Percentiles rank a stretch among this genome's conserved stretches.
phyloP scores from a whole-genome alignment of 2,797 vertebrate species.

The Chaenodraco wilsoni region DNA sequence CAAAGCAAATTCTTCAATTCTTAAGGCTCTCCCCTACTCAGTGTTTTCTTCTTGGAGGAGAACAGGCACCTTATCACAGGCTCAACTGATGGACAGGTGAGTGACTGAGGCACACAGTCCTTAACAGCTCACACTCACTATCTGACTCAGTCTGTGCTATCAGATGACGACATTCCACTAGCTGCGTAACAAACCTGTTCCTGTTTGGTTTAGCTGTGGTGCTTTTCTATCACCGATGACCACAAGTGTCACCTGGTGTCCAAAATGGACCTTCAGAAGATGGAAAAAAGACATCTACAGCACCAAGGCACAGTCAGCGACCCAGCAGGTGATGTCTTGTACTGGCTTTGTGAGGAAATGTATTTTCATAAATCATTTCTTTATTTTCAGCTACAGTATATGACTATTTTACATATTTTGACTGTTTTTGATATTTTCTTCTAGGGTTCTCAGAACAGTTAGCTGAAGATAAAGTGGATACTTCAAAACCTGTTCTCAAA shows the following conservation, averaged over 20 bases:
- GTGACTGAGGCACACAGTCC: constrained; percentile 23
- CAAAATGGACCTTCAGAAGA: constrained; percentile 85
- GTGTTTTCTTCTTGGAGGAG: constrained; percentile 80
- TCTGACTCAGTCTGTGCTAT: too few relatives aligned
- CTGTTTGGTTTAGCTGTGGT: constrained; percentile 83
- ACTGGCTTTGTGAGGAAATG: neutral
- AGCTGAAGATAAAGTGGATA: constrained; percentile 63
- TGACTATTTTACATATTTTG: neutral
- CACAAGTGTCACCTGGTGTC: constrained; percentile 83
- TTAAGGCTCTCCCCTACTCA: constrained; percentile 87
- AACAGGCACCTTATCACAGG: constrained; percentile 85
- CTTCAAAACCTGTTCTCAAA: constrained; percentile 76
- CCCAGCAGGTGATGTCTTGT: constrained; percentile 54
- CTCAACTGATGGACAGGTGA: constrained; percentile 88
- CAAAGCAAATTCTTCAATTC: constrained; percentile 4
- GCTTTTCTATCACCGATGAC: constrained; percentile 84
- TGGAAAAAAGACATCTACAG: constrained; percentile 78
- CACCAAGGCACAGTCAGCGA: constrained; percentile 40
- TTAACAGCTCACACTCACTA: neutral
- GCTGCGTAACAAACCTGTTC: constrained; percentile 3
- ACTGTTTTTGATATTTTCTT: constrained; percentile 22
- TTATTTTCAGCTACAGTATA: neutral
- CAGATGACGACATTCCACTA: neutral
- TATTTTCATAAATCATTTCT: neutral
- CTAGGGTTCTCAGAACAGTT: constrained; percentile 51